Base-by-base conservation (phyloP, 1,140 invertebrate species). In the Pseudomyrmex dendroicus region DNA sequence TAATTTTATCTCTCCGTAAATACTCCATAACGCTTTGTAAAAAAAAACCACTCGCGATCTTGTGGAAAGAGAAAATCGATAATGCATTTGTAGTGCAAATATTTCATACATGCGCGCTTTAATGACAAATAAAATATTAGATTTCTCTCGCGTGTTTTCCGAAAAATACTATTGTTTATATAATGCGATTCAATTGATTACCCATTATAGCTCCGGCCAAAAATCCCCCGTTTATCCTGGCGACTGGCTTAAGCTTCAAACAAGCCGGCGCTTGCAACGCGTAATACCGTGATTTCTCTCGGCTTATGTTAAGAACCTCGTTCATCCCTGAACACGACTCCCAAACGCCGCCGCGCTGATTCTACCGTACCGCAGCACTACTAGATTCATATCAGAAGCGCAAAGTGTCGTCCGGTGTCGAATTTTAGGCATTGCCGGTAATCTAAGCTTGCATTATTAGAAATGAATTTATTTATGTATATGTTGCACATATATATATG, bases 371-470 rank as follows among this genome's bases (percentile, higher is more conserved):
- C 54, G 54, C 12, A 4, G 76, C 54, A 70, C n/a, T 48, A 57
- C 22, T 17, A 66, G 44, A 70, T 15, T 46, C 46, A 66, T 25
- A 70, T 78, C 52, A 15, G 35, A 7, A 35, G 66, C 22, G 54
- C n/a, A 70, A 80, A 46, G 25, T 80, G 64, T 44, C 22, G 54
- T 15, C 15, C 35, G 52, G 17, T 48, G 54, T 2, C n/a, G 13
- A 84, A 82, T 73, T 82, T 66, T n/a, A n/a, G 50, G 48, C 20
- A 22, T 44, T 15, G 25, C 2, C n/a, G 54, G 9, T 82, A 82
- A 68, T 80, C n/a, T 56, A 64, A 56, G 15, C 35, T 46, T 25
- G 84, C 48, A 66, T 82, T 78, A 87, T 88, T 87, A 77, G 61
- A 70, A 70, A 74, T 61, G 74, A 87, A 88, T 22, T 22, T 22